phyloP scores from a whole-genome alignment of 2,113 vertebrate genomes.

The Platysternon megacephalum region DNA sequence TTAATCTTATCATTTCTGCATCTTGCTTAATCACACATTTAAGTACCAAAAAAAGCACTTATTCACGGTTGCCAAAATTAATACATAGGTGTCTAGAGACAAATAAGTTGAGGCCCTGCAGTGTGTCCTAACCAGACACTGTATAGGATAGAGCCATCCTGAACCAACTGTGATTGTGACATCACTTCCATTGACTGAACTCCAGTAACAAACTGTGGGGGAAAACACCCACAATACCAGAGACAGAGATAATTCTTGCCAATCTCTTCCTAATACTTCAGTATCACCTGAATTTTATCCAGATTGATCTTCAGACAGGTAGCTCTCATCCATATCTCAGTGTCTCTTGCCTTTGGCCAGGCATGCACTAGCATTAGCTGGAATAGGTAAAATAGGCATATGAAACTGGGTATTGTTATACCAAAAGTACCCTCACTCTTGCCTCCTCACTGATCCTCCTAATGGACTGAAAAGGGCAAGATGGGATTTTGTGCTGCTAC shows the following conservation, averaged over 20 bases:
- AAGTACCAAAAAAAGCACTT: no score
- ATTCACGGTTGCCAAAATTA: no score
- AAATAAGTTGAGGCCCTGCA: no score
- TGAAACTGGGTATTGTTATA: not conserved
- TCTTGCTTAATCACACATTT: no score
- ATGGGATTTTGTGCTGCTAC: not conserved
- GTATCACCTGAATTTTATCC: not conserved
- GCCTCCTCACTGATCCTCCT: not conserved
- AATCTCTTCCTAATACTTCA: accelerated
- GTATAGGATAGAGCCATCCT: no score
- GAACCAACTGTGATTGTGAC: no score
- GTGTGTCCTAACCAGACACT: no score
- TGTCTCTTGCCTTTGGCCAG: not conserved
- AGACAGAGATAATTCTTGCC: not conserved
- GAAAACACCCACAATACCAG: not conserved
- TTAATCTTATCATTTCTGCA: not conserved
- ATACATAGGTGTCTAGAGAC: no score
- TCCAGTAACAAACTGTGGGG: no score
- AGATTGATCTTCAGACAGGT: accelerated
- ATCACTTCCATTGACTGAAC: no score
- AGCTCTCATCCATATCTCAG: not conserved
- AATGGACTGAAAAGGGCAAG: not conserved
- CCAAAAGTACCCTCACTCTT: not conserved
- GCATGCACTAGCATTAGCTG: not conserved
- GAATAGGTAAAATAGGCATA: not conserved